Evolutionary conservation across 2,888 invertebrate genomes (phyloP).

Genomic region (Limnephilus marmoratus): DNA sequence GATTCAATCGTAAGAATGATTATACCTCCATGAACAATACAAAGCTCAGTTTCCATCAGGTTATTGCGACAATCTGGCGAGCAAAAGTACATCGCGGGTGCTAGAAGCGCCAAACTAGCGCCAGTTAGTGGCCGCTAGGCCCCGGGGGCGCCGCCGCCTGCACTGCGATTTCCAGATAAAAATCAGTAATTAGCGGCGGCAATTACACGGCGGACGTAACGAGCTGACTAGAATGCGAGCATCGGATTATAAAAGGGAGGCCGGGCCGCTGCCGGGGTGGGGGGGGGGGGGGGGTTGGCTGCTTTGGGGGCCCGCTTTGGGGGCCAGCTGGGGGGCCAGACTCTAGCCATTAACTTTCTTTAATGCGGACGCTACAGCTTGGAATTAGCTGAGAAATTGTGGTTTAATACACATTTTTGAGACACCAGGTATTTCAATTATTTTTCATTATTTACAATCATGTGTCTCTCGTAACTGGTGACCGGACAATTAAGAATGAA

Average conservation of each 20-base stretch:
- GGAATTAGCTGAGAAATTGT: conserved; percentile 6
- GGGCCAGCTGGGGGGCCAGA: no score
- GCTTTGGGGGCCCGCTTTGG: background rate
- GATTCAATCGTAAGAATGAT: background rate
- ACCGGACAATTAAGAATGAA: no score
- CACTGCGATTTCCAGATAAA: conserved; percentile 59
- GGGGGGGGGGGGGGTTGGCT: background rate
- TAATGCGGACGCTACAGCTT: conserved; percentile 13
- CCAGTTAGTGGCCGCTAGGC: background rate
- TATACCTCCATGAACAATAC: background rate
- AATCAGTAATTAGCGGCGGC: conserved; percentile 66
- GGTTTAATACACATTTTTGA: background rate
- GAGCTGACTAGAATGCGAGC: conserved; percentile 66
- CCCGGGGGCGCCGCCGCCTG: conserved; percentile 42
- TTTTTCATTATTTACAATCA: background rate
- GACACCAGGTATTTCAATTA: background rate
- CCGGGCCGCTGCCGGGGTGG: background rate
- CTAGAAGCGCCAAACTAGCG: background rate
- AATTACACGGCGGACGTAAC: conserved; percentile 64
- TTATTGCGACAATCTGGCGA: background rate
- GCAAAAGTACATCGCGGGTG: background rate
- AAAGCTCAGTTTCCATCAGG: background rate
- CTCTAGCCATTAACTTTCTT: conserved; percentile 40
- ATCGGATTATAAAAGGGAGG: conserved; percentile 60
- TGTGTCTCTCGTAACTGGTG: no score